Base-by-base conservation (phyloP, 2,113 vertebrate genomes). In the Oenanthe oenanthe region DNA sequence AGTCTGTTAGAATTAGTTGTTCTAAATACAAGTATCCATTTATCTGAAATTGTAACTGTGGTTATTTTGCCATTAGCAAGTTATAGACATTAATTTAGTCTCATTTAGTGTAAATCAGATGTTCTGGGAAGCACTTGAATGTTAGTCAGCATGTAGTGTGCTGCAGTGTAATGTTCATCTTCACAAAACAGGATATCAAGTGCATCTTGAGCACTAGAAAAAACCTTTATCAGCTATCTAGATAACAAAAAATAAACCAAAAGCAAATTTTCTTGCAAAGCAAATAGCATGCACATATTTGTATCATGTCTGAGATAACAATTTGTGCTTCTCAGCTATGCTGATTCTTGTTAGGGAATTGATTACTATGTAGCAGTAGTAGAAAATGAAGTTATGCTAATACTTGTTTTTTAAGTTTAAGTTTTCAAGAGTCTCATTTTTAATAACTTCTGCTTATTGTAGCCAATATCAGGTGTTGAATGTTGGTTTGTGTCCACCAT, bases 61-160 rank as follows among this genome's bases (percentile, higher is more conserved):
- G 38, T 78, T 89, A 89, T 88, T 81, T 82, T 93, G 50, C 54
- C 31, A 54, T 89, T 94, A 85, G 31, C 60, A 77, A 86, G 43
- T 38, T 92, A 31, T 28, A 57, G 71, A 82, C 21, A 60, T 85
- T 72, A 88, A 66, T 71, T 91, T 88, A 76, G 65, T 92, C 56
- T 75, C 16, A 63, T 88, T 76, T 84, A 58, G 18, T 48, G 34
- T 68, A 63, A 88, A 85, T 73, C 32, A 74, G 26, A 50, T 88
- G 31, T 82, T 83, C 38, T 82, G 72, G 31, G 74, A 93, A 77
- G 75, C 0, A 0, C 68, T 72, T 76, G 53, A 88, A 88, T 76
- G 63, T 76, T 81, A 60, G 63, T 71, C 63, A 58, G n/a, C n/a
- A 80, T 72, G 60, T 67, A 85, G 58, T 58, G 29, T 88, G 38